Evolutionary conservation across 2,113 vertebrate genomes (phyloP).

Genomic region (Chlorodrepanis virens): DNA sequence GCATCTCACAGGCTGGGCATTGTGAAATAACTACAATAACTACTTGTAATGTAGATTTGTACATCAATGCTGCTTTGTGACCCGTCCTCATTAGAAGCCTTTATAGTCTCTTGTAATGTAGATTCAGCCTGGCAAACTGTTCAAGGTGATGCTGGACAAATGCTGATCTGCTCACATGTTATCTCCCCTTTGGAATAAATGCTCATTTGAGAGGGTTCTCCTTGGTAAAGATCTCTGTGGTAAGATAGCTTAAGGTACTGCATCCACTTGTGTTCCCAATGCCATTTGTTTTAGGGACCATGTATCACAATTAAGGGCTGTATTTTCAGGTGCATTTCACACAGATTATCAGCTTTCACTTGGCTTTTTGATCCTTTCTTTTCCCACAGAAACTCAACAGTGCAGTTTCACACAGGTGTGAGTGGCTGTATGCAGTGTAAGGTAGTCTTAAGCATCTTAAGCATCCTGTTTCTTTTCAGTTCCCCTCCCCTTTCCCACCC

Average conservation of each 20-base stretch:
- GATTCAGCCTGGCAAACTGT: not conserved
- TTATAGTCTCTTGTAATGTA: not conserved
- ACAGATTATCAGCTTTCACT: not conserved
- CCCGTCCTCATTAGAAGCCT: conserved; percentile 33
- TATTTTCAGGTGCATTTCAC: not conserved
- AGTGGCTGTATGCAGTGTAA: not conserved
- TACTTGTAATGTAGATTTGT: conserved; percentile 50
- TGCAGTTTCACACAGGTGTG: not conserved
- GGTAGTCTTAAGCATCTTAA: not conserved
- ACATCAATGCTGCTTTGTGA: conserved; percentile 59
- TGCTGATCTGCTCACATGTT: not conserved
- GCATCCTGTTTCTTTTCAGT: not conserved
- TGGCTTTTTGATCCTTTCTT: not conserved
- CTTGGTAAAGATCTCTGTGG: not conserved
- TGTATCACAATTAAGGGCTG: not conserved
- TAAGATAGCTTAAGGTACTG: not conserved
- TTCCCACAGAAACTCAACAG: not conserved
- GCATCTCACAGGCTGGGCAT: conserved; percentile 48
- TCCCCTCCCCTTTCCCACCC: not conserved
- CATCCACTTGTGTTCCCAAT: not conserved
- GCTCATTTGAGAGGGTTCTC: not conserved
- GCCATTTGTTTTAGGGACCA: not conserved
- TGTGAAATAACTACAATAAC: conserved; percentile 61
- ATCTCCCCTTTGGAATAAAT: not conserved
- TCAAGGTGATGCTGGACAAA: conserved; percentile 41